phyloP scores from a whole-genome alignment of 2,797 vertebrate genomes.

The Sebastes hubbsi region DNA sequence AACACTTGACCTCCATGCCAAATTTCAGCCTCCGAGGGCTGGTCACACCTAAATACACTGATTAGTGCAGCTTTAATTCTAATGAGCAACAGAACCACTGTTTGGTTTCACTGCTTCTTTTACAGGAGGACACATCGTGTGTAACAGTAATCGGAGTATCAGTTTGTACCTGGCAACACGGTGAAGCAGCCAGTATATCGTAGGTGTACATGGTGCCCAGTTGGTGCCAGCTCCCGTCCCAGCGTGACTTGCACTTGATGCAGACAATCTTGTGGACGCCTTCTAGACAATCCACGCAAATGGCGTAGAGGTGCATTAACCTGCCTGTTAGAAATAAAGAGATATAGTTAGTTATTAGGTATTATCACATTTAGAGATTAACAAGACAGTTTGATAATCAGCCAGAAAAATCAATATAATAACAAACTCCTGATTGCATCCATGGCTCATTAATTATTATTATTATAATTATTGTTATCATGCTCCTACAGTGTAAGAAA shows the following conservation, averaged over 20 bases:
- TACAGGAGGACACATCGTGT: not conserved
- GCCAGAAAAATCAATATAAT: not conserved
- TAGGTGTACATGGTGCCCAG: constrained; percentile 99
- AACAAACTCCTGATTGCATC: not conserved
- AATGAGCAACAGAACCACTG: not conserved
- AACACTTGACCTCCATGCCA: not conserved
- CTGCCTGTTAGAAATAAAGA: constrained; percentile 83
- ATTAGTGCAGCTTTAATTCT: not conserved
- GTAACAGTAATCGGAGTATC: not conserved
- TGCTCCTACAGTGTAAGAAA: too few relatives aligned
- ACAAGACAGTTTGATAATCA: not conserved
- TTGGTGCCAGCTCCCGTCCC: constrained; percentile 99
- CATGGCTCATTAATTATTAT: not conserved
- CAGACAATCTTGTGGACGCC: constrained; percentile 99
- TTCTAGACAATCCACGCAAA: constrained; percentile 99
- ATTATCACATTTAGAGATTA: not conserved
- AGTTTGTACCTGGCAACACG: constrained; percentile 93
- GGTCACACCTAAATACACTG: not conserved
- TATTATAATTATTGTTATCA: too few relatives aligned
- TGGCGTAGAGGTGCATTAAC: constrained; percentile 98
- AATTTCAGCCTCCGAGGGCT: too few relatives aligned
- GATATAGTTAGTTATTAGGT: not conserved
- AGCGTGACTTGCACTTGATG: constrained; percentile 99
- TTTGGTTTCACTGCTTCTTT: not conserved
- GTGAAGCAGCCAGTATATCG: constrained; percentile 97